Evolutionary conservation across 2,888 invertebrate genomes (phyloP).

Genomic region (Sphinx pinastri): DNA sequence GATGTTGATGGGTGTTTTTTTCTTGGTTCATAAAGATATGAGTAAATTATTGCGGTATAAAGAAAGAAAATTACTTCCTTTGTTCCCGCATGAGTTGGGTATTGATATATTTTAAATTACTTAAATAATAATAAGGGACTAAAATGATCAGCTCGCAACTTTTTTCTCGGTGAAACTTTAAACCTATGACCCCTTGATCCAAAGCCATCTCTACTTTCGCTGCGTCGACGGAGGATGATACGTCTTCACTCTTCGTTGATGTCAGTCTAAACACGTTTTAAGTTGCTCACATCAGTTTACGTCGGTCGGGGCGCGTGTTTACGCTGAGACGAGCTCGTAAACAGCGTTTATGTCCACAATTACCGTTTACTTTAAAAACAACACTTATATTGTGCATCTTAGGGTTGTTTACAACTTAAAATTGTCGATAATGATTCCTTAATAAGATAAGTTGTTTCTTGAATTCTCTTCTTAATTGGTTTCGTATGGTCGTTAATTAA

Average conservation of each 20-base stretch:
- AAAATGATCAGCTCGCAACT: no score
- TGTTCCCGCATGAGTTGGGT: not conserved
- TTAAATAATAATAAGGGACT: not conserved
- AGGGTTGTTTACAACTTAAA: not conserved
- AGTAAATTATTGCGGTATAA: not conserved
- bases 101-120: not conserved
- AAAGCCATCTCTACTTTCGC: not conserved
- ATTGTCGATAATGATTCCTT: not conserved
- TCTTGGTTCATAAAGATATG: not conserved
- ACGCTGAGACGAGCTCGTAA: not conserved
- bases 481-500: no score
- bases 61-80: not conserved
- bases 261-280: not conserved
- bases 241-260: not conserved
- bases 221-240: no score
- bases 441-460: not conserved
- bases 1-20: not conserved
- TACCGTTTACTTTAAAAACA: slow-evolving; percentile 2
- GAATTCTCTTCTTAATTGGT: no score
- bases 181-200: no score
- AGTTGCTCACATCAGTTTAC: not conserved
- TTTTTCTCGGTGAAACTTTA: no score
- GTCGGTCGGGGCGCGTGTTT: slow-evolving; percentile 3
- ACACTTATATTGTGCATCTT: not conserved
- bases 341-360: not conserved